These are phyloP conservation scores for Columba janthina DNA, from an alignment of 2,113 vertebrate genomes.

Conservation along the genomic window DNA sequence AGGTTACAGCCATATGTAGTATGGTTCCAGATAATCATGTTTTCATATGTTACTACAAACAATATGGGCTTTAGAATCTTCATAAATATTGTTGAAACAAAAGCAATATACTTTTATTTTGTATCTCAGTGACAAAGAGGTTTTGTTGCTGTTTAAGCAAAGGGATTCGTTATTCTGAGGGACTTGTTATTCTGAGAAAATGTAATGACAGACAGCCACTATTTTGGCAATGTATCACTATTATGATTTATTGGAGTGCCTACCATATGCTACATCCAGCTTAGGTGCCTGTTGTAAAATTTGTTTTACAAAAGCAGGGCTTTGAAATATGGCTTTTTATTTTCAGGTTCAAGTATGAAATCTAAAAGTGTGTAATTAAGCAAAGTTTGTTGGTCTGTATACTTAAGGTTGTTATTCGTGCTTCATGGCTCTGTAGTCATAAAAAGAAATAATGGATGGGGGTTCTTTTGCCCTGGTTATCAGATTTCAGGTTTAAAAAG, in stretches of 20 bases:
- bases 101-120: background rate
- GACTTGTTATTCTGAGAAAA: background rate
- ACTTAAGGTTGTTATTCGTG: conserved; percentile 47
- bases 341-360: conserved; percentile 54
- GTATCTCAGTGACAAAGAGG: background rate
- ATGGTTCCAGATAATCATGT: background rate
- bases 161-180: background rate
- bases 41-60: background rate
- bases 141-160: background rate
- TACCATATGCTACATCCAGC: background rate
- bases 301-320: background rate
- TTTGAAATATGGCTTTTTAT: background rate
- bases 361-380: conserved; percentile 25
- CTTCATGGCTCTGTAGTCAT: conserved; percentile 41
- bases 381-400: conserved; percentile 8
- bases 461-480: conserved; percentile 58
- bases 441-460: conserved; percentile 64
- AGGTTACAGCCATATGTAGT: background rate
- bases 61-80: background rate
- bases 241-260: background rate
- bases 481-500: conserved; percentile 62
- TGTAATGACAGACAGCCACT: background rate
- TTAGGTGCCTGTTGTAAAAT: background rate
- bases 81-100: background rate
- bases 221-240: background rate